Evolutionary conservation across 2,888 invertebrate genomes (phyloP), one percentile per base, ranked within the genome.

Genomic region (Patella pellucida): DNA sequence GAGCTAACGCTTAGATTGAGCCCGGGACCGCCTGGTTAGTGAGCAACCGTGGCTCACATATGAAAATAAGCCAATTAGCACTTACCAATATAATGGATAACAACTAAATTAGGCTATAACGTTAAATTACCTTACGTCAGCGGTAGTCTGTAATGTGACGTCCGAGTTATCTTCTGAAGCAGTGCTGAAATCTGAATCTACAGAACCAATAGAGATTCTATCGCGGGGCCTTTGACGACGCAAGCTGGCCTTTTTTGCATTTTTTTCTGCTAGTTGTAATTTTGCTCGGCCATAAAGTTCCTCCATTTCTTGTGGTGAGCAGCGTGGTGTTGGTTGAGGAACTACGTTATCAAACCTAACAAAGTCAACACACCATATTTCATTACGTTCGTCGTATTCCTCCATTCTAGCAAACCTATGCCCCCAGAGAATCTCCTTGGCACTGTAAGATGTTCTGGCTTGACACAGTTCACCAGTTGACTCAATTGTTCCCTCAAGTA

Each of bases 401-500:
- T 88, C 85, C 51, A 89, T 79, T 54, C 85, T 84, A 23, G 84
- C 85, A 77, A 89, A 89, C 14, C 88, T 80, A 74, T 87, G 85
- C 0, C 89, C 89, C 89, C 89, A 89, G 14, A 86, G 78, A 51
- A 89, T 86, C 75, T 89, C 89, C 31, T 86, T 87, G 4, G 91
- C 91, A 16, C 91, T 86, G 82, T 91, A 92, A 50, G 91, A 91
- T 7, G 91, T 91, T 72, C 91, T 82, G 0, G 91, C 91, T 77
- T 92, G 92, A 31, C 91, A 92, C 15, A 90, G 90, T 78, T 92
- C 90, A 14, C 92, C 92, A 0, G 97, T 97, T 0, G 96, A 96
- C 91, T 97, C 97, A 80, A 97, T 96, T 15, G 94, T 87, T 1
- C 96, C 97, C 91, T 97, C 98, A 86, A 98, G 92, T 92, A 98